phyloP scores from a whole-genome alignment of 2,797 vertebrate genomes.

The Atherinosoma microstoma region DNA sequence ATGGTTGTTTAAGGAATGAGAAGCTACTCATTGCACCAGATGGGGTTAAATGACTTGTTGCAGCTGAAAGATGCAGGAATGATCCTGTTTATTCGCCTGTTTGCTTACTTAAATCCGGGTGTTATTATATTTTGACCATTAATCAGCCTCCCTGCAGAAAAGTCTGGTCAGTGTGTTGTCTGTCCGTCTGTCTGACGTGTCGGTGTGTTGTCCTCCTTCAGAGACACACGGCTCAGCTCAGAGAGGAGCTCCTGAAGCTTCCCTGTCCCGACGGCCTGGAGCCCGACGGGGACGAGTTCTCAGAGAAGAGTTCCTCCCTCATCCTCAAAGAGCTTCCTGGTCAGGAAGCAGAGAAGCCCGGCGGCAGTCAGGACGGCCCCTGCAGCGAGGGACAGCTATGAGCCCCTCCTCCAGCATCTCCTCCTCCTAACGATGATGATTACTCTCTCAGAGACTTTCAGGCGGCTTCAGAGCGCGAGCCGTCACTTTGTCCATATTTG shows the following conservation, averaged over 20 bases:
- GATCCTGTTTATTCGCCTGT: too few relatives aligned
- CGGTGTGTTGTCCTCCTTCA: slow-evolving; percentile 56
- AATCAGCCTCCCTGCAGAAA: too few relatives aligned
- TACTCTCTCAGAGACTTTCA: slow-evolving; percentile 80
- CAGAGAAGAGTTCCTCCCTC: slow-evolving; percentile 86
- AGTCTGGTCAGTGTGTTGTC: too few relatives aligned
- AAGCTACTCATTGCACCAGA: too few relatives aligned
- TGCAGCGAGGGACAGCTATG: slow-evolving; percentile 93
- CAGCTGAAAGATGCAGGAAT: too few relatives aligned
- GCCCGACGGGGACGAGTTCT: slow-evolving; percentile 88
- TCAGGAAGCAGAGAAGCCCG: slow-evolving; percentile 89
- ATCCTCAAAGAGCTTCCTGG: slow-evolving; percentile 86
- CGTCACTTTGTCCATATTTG: slow-evolving; percentile 99
- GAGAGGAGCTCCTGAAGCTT: slow-evolving; percentile 96
- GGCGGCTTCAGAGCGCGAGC: slow-evolving; percentile 93
- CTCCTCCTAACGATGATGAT: slow-evolving; percentile 55
- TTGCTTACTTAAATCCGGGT: too few relatives aligned
- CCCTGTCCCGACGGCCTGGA: slow-evolving; percentile 95
- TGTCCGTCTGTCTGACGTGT: too few relatives aligned
- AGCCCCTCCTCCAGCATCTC: slow-evolving; percentile 65
- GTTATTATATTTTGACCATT: too few relatives aligned
- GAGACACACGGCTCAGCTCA: slow-evolving; percentile 96
- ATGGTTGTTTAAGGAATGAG: too few relatives aligned
- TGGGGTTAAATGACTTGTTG: too few relatives aligned
- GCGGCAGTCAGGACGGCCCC: slow-evolving; percentile 90